Conservation (phyloP, 2,797 vertebrate species). For the Tympanoctomys barrerae region DNA sequence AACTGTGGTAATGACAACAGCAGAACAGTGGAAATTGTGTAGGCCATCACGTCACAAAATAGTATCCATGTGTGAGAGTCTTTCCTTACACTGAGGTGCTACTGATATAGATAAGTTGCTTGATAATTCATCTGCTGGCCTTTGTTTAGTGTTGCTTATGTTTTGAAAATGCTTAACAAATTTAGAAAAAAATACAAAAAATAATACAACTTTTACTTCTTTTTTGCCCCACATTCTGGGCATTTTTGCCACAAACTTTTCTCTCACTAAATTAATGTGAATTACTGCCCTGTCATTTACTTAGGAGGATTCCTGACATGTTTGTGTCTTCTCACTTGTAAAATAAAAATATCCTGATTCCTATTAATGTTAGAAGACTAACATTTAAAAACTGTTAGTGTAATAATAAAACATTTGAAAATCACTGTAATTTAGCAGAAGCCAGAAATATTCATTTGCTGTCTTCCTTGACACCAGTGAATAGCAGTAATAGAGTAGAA, state of each 20-base stretch:
- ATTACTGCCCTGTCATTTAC: not conserved
- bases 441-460: not conserved
- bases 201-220: not conserved
- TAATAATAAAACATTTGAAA: constrained; percentile 7
- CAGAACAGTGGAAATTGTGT: not conserved
- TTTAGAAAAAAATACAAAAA: not conserved
- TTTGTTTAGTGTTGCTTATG: not conserved
- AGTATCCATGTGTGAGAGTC: not conserved
- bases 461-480: not conserved
- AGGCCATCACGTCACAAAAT: not conserved
- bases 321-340: constrained; percentile 7
- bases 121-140: not conserved
- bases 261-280: not conserved
- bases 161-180: not conserved
- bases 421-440: not conserved
- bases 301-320: not conserved
- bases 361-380: not conserved
- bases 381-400: not conserved
- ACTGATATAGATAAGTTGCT: not conserved
- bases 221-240: not conserved
- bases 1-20: not conserved
- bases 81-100: not conserved
- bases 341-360: constrained; percentile 20
- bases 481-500: not conserved
- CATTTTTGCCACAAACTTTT: constrained; percentile 6